These are phyloP conservation scores for Lagopus muta DNA, from an alignment of 2,113 vertebrate genomes.

Conservation along the genomic window DNA sequence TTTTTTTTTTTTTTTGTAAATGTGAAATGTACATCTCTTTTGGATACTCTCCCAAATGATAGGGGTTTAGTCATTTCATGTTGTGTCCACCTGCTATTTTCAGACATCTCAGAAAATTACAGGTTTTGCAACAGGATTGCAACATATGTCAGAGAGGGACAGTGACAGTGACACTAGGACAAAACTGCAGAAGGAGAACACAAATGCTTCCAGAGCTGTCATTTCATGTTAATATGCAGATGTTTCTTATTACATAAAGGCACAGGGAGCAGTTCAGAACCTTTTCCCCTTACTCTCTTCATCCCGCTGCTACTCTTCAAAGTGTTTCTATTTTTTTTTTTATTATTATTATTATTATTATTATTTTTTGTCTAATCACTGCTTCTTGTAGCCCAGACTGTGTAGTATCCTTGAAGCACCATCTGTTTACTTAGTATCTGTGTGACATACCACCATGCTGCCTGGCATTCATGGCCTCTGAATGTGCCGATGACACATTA, in stretches of 20 bases:
- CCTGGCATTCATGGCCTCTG: not conserved
- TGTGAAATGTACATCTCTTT: not conserved
- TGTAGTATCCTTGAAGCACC: not conserved
- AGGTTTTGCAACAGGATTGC: constrained; percentile 38
- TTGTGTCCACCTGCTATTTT: constrained; percentile 42
- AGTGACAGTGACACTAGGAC: not conserved
- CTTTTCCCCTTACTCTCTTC: constrained; percentile 8
- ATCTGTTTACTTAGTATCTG: constrained; percentile 31
- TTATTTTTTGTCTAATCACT: not conserved
- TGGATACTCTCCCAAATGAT: not conserved
- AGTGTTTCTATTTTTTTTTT: not conserved
- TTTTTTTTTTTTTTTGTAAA: not conserved
- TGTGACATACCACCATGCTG: not conserved
- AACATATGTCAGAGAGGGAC: constrained; percentile 5
- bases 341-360: too few relatives aligned
- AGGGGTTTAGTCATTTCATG: not conserved
- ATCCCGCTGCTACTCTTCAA: not conserved
- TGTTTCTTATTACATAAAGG: constrained; percentile 7
- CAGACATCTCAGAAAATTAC: constrained; percentile 34
- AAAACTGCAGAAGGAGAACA: constrained; percentile 7
- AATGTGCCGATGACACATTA: not conserved
- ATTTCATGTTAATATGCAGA: constrained; percentile 62
- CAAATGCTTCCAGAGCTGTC: constrained; percentile 29
- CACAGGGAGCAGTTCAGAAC: not conserved
- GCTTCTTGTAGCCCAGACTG: not conserved